A percentile compares a stretch with the other conserved stretches of the same genome.
These are phyloP conservation scores for Bolinopsis microptera DNA, from an alignment of 37 sponge, comb jelly and placozoan species.

Conservation along the genomic window DNA sequence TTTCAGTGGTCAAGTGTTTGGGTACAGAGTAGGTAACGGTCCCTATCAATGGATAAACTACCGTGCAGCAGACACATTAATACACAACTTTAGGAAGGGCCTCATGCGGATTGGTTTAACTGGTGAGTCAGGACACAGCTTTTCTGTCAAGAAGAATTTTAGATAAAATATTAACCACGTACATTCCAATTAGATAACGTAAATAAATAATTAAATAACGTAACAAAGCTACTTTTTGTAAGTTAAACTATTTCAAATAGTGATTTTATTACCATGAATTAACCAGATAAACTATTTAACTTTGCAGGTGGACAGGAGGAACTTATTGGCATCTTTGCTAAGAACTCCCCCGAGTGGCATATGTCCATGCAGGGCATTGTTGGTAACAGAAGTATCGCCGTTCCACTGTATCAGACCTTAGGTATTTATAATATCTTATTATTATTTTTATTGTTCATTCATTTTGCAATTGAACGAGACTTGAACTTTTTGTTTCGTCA, in stretches of 20 bases:
- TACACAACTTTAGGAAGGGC: neutral
- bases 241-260: no score
- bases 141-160: no score
- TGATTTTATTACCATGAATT: no score
- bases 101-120: neutral
- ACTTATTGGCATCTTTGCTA: constrained; percentile 7
- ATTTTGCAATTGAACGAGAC: no score
- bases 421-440: neutral
- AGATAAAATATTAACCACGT: no score
- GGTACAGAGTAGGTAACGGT: neutral
- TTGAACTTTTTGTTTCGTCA: no score
- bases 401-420: constrained; percentile 20
- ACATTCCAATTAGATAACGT: no score
- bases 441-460: no score
- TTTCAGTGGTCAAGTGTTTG: constrained; percentile 54
- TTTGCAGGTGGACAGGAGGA: neutral
- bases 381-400: neutral
- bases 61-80: neutral
- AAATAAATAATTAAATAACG: no score
- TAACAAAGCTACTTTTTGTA: no score
- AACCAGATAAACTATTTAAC: neutral
- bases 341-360: constrained; percentile 58
- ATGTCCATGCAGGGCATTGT: constrained; percentile 55
- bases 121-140: no score
- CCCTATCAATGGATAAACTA: constrained; percentile 49